phyloP scores from a whole-genome alignment of 2,113 vertebrate genomes.

The Isichthys henryi region DNA sequence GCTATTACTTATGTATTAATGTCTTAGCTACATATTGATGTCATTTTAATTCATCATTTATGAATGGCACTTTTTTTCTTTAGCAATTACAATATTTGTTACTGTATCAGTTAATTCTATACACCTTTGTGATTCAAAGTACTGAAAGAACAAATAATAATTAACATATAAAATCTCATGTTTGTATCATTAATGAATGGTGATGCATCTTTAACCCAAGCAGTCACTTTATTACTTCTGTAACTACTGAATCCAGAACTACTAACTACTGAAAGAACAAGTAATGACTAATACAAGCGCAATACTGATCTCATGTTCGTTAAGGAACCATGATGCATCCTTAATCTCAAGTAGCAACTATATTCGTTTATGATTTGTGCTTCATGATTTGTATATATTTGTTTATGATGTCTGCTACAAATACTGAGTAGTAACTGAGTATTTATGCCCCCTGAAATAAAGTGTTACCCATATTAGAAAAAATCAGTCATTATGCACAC shows the following conservation, averaged over 20 bases:
- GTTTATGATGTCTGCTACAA: background rate
- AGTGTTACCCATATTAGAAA: background rate
- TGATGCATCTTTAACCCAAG: background rate
- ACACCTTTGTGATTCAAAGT: background rate
- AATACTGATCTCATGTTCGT: background rate
- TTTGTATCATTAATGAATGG: background rate
- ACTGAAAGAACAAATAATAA: background rate
- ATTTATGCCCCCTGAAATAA: background rate
- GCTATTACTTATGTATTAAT: background rate
- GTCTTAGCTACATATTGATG: background rate
- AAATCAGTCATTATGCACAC: background rate
- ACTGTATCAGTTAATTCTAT: background rate
- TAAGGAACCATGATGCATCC: background rate
- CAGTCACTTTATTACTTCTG: background rate
- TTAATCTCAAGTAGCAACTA: background rate
- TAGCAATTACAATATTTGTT: background rate
- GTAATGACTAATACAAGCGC: background rate
- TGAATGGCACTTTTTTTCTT: background rate
- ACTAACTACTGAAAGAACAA: background rate
- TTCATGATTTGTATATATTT: background rate
- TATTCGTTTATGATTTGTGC: background rate
- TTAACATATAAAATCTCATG: background rate
- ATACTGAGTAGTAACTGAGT: background rate
- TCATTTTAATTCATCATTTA: background rate
- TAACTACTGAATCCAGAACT: too few relatives aligned